Evolutionary conservation across 53 echinoderm and acorn worm genomes (phyloP).

Genomic region (Astropecten irregularis): DNA sequence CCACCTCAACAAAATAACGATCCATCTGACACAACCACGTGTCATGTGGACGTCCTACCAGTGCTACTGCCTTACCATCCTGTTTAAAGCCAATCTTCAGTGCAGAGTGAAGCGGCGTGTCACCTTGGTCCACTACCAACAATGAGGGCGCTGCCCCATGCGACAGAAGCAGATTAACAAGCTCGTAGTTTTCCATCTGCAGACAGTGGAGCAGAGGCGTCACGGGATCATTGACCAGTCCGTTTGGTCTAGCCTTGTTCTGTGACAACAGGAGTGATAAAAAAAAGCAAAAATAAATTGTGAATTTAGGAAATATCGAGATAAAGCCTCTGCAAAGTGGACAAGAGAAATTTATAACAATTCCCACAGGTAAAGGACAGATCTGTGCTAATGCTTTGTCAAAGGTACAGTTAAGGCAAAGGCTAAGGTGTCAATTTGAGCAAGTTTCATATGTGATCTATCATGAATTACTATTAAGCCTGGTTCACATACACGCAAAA

Average conservation of each 20-base stretch:
- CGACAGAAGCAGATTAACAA: constrained; percentile 36
- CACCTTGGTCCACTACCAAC: constrained; percentile 45
- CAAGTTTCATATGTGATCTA: no score
- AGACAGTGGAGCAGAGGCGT: constrained; percentile 36
- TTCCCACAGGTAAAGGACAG: neutral
- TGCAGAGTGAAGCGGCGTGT: constrained; percentile 63
- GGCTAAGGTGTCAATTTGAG: no score
- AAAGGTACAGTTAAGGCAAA: no score
- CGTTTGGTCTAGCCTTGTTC: constrained; percentile 66
- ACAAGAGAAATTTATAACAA: neutral
- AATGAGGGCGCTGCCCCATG: constrained; percentile 50
- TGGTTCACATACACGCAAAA: no score
- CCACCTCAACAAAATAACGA: no score
- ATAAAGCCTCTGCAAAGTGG: neutral
- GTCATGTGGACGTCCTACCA: no score
- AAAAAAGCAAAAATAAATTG: neutral
- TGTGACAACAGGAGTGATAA: neutral
- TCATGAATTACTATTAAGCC: no score
- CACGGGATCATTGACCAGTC: constrained; percentile 28
- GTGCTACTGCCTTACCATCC: constrained; percentile 54
- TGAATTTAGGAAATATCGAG: neutral
- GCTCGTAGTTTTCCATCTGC: constrained; percentile 31
- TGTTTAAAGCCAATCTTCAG: constrained; percentile 46
- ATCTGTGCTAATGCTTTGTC: neutral
- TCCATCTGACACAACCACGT: no score